phyloP scores from a whole-genome alignment of 2,797 vertebrate genomes.

The Danio kyathit region DNA sequence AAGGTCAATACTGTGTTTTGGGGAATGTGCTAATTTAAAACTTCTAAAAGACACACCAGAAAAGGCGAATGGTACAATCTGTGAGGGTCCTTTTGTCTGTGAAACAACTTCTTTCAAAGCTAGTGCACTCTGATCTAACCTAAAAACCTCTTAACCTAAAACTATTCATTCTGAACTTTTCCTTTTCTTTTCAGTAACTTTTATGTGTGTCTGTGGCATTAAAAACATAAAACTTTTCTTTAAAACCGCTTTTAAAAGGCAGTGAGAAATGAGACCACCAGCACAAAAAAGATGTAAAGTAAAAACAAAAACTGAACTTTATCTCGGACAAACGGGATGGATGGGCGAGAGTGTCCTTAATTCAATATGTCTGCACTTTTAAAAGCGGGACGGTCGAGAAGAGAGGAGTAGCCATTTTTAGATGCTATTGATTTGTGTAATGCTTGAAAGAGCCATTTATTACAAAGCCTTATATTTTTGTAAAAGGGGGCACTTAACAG shows the following conservation, averaged over 20 bases:
- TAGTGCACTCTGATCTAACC: conserved; percentile 6
- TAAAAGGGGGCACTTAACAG: conserved; percentile 73
- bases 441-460: conserved; percentile 81
- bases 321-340: conserved; percentile 33
- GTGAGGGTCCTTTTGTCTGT: not conserved
- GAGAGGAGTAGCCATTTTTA: conserved; percentile 69
- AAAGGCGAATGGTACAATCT: not conserved
- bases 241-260: not conserved
- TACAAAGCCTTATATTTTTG: conserved; percentile 80
- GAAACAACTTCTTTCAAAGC: conserved; percentile 11
- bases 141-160: conserved; percentile 11
- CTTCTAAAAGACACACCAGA: not conserved
- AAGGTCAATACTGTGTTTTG: conserved; percentile 37
- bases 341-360: conserved; percentile 53
- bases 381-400: conserved; percentile 43
- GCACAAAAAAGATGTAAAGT: conserved; percentile 3
- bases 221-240: not conserved
- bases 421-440: conserved; percentile 77
- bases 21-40: conserved; percentile 27
- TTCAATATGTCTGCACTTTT: conserved; percentile 59
- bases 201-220: not conserved
- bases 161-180: not conserved
- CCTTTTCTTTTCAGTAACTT: not conserved
- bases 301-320: conserved; percentile 42
- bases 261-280: conserved; percentile 1